Evolutionary conservation across 2,797 vertebrate genomes (phyloP).

Genomic region (Enteromius afrohamiltoni): DNA sequence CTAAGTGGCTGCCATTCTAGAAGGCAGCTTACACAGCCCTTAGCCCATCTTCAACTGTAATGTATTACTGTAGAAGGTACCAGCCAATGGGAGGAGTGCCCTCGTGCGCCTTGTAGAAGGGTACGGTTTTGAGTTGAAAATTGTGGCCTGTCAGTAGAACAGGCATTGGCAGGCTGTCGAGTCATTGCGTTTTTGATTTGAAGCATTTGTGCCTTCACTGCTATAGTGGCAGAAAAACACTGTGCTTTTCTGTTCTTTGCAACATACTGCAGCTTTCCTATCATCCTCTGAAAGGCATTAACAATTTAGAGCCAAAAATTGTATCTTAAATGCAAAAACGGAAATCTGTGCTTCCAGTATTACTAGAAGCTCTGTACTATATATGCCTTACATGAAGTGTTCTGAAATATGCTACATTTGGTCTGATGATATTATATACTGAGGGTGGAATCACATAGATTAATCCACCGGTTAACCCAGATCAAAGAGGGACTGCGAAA

Average conservation of each 20-base stretch:
- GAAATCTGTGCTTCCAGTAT: not conserved
- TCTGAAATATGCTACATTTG: not conserved
- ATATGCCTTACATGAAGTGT: not conserved
- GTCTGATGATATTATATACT: not conserved
- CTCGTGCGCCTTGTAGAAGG: slow-evolving; percentile 44
- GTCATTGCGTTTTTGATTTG: slow-evolving; percentile 56
- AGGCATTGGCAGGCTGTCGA: slow-evolving; percentile 50
- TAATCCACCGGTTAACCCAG: not conserved
- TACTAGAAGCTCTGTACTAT: not conserved
- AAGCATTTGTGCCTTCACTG: slow-evolving; percentile 52
- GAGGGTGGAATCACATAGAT: not conserved
- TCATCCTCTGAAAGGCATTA: not conserved
- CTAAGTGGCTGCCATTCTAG: slow-evolving; percentile 61
- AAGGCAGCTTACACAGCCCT: slow-evolving; percentile 54
- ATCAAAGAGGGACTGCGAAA: not conserved
- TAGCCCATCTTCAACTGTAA: slow-evolving; percentile 52
- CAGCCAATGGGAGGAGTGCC: slow-evolving; percentile 52
- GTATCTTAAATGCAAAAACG: not conserved
- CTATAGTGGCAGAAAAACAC: slow-evolving; percentile 48
- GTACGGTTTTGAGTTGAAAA: slow-evolving; percentile 61
- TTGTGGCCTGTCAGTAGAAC: slow-evolving; percentile 61
- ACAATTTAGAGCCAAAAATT: slow-evolving; percentile 1
- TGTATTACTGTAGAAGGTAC: slow-evolving; percentile 53
- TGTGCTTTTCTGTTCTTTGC: slow-evolving; percentile 25
- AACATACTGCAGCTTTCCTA: slow-evolving; percentile 15